Percentiles rank a stretch among this genome's conserved stretches.
Evolutionary conservation across 2,888 invertebrate species (phyloP).

Genomic region (Callyntrura guangdongensis): DNA sequence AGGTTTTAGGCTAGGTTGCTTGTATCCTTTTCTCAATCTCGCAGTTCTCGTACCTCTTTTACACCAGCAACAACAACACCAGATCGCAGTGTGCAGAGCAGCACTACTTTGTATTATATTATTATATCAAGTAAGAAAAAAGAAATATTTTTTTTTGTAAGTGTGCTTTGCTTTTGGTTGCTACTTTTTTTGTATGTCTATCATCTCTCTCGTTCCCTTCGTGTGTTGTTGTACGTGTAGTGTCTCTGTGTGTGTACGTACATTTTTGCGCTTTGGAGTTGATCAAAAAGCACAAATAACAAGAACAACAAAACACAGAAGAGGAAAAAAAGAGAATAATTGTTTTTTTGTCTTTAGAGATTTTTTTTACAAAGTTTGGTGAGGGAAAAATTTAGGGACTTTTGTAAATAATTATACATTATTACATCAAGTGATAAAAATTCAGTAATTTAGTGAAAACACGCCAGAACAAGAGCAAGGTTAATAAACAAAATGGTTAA

Average conservation of each 20-base stretch:
- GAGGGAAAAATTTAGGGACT: neutral
- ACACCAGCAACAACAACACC: slow-evolving; percentile 59
- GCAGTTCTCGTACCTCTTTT: slow-evolving; percentile 70
- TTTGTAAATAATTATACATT: neutral
- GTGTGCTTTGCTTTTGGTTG: slow-evolving; percentile 22
- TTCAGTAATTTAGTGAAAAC: neutral
- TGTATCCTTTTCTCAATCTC: slow-evolving; percentile 52
- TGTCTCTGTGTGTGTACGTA: neutral
- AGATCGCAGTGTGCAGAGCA: neutral
- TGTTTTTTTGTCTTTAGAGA: neutral
- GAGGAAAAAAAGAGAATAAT: too few species aligned
- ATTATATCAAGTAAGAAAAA: neutral
- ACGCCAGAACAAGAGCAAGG: too few species aligned
- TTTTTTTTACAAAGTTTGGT: neutral
- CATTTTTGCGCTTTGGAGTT: neutral
- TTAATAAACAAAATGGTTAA: too few species aligned
- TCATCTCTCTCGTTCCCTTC: neutral
- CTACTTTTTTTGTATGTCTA: neutral
- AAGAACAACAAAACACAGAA: neutral
- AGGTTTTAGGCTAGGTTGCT: slow-evolving; percentile 47
- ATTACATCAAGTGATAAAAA: neutral
- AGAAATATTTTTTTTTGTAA: slow-evolving; percentile 7
- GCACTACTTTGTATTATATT: neutral
- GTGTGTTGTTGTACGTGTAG: neutral
- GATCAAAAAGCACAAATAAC: neutral